Evolutionary conservation across 2,113 vertebrate genomes (phyloP), one percentile per base, ranked within the genome.

Genomic region (Pipa parva): DNA sequence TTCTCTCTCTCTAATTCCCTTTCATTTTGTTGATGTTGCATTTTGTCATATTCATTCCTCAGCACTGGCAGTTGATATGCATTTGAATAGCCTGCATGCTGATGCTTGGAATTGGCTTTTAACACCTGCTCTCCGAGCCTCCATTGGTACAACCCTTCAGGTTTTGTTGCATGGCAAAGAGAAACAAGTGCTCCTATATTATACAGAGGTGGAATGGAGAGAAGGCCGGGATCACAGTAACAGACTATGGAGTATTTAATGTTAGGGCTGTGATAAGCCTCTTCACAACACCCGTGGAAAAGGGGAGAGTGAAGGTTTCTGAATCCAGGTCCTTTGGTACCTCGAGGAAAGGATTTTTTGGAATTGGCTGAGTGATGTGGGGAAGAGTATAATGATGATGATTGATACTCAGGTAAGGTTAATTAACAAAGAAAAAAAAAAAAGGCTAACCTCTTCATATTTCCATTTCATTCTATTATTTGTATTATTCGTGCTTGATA

Each of bases 341-440:
- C 1, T 33, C 11, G 50, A 42, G 55, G 37, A 49, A 22, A 51
- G 36, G 66, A 70, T 70, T 61, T 52, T 48, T 21, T 1, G 27
- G 46, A 42, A 12, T 17, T 7, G 22, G 11, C 31, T 7, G 56
- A 36, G 48, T 36, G 48, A 70, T 70, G 66, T 27, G 13, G 37
- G 26, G 29, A 18, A 24, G 17, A 21, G 28, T 60, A 61, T 54
- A 45, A 69, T 69, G 65, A 70, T 70, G 66, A 70, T 70, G 66
- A 52, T 70, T 17, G 66, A 70, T 70, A 61, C 50, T 22, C 66
- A 52, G 66, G 66, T 70, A 61, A 39, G 66, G 15, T 12, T 21
- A n/a, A 17, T 3, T 21, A 13, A 7, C 11, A 18, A 7, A n/a
- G n/a, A n/a, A n/a, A n/a, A n/a, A n/a, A n/a, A n/a, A n/a, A n/a